Evolutionary conservation across 2,113 vertebrate genomes (phyloP).

Genomic region (Origma solitaria): DNA sequence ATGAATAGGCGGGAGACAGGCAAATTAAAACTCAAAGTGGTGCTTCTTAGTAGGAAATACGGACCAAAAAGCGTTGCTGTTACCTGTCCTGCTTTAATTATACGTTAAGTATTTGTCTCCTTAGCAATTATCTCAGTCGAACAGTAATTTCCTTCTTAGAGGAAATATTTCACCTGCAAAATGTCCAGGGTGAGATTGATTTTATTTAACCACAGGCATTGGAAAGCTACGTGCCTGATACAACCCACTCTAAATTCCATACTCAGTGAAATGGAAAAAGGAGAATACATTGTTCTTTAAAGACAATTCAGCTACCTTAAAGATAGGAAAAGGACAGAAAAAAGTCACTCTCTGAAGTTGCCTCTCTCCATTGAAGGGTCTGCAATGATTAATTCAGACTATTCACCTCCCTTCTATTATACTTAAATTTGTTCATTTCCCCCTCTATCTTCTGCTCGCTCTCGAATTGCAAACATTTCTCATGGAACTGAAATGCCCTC

Average conservation of each 20-base stretch:
- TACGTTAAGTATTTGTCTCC: background rate
- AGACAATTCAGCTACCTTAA: background rate
- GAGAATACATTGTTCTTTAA: background rate
- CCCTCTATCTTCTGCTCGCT: background rate
- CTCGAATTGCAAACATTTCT: background rate
- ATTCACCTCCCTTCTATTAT: background rate
- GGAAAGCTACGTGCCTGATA: background rate
- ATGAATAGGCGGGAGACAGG: rapidly evolving
- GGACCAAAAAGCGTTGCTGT: background rate
- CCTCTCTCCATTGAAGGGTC: background rate
- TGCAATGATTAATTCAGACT: background rate
- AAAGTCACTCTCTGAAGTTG: background rate
- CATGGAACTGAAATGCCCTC: background rate
- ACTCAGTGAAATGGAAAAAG: background rate
- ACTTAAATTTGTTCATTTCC: background rate
- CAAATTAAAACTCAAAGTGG: background rate
- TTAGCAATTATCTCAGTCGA: background rate
- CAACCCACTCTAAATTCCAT: background rate
- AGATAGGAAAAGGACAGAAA: background rate
- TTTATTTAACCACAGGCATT: background rate
- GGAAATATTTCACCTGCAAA: background rate
- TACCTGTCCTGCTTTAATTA: background rate
- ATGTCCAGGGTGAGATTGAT: background rate
- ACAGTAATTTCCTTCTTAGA: background rate
- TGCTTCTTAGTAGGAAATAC: background rate